phyloP scores from a whole-genome alignment of 2,888 invertebrate species.

The Octonoba sinensis region DNA sequence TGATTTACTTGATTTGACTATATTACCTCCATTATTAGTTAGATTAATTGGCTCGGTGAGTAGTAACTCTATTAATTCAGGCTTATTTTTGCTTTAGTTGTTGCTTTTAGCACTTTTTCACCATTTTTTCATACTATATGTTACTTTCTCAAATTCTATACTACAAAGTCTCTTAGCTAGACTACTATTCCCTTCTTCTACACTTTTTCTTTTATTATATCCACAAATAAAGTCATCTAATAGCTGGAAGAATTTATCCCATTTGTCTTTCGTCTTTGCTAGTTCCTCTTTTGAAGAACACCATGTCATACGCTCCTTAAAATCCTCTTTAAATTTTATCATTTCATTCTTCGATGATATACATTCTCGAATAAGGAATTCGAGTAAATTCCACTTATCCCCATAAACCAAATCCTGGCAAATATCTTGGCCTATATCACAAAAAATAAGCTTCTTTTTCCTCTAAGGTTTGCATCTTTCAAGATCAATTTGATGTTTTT shows the following conservation, averaged over 20 bases:
- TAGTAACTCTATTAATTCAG: constrained; percentile 33
- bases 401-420: constrained; percentile 35
- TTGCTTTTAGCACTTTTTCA: constrained; percentile 30
- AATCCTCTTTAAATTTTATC: constrained; percentile 43
- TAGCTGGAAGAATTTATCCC: constrained; percentile 45
- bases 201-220: constrained; percentile 26
- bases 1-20: too few relatives aligned
- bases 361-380: constrained; percentile 44
- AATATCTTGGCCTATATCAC: constrained; percentile 27
- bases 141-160: constrained; percentile 26
- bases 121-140: constrained; percentile 25
- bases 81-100: constrained; percentile 19
- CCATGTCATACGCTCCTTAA: constrained; percentile 26
- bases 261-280: constrained; percentile 6
- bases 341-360: constrained; percentile 24
- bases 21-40: too few relatives aligned
- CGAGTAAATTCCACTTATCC: constrained; percentile 28
- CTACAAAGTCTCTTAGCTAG: constrained; percentile 46
- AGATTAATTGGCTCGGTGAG: constrained; percentile 26
- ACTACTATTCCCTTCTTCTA: constrained; percentile 40
- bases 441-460: constrained; percentile 43
- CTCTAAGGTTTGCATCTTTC: constrained; percentile 34
- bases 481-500: constrained; percentile 34
- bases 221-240: constrained; percentile 25
- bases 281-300: constrained; percentile 16